Conservation (phyloP, 2,797 vertebrate species). For the Ceyx erithaca region DNA sequence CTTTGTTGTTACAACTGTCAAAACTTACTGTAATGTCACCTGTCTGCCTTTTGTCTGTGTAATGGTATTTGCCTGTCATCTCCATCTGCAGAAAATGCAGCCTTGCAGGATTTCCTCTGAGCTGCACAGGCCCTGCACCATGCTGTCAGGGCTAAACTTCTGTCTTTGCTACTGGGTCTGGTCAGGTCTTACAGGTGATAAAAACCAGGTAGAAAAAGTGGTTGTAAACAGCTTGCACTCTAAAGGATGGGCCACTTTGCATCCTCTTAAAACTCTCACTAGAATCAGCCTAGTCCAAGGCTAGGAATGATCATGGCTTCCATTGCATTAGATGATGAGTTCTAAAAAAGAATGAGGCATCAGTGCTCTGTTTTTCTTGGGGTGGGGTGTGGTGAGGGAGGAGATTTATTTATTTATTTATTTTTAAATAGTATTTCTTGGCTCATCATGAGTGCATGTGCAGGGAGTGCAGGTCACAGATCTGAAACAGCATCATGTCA, state of each 20-base stretch:
- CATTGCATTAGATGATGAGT: neutral
- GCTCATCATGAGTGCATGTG: neutral
- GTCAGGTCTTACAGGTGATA: neutral
- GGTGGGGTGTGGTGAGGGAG: neutral
- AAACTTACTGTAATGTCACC: neutral
- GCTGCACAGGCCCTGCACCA: neutral
- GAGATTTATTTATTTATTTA: neutral
- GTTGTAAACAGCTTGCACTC: neutral
- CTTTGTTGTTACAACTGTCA: neutral
- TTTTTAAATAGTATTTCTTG: neutral
- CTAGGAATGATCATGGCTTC: neutral
- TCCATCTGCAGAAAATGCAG: neutral
- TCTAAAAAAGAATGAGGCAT: neutral
- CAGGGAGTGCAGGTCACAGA: neutral
- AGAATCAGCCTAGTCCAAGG: neutral
- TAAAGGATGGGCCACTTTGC: neutral
- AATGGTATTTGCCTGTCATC: neutral
- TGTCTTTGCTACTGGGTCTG: neutral
- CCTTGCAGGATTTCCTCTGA: neutral
- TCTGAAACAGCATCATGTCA: neutral
- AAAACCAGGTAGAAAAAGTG: neutral
- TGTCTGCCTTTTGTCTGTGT: constrained; percentile 20
- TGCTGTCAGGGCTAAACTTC: neutral
- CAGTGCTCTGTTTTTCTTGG: neutral
- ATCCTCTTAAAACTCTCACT: neutral